Evolutionary conservation across 2,113 vertebrate genomes (phyloP), one percentile per base, ranked within the genome.

Genomic region (Chaenogobius annularis): DNA sequence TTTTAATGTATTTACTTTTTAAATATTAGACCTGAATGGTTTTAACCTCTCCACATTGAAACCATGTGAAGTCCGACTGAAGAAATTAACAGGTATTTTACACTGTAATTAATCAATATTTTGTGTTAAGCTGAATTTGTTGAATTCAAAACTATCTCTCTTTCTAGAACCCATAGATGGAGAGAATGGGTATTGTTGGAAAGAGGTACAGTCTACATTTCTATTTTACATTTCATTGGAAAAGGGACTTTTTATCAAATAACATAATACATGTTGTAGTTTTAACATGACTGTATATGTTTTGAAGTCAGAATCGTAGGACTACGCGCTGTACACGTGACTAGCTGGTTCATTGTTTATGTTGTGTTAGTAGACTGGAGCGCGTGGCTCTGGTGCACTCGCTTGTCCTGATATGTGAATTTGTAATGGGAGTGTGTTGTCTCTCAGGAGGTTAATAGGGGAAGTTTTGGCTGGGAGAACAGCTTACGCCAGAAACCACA

Each of bases 401-500:
- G 4, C 26, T 2, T 31, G 26, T 31, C 26, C 3, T 48, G 19
- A 11, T 31, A 62, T 70, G 71, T 82, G 70, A 47, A 44, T 85
- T 85, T 87, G 67, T 87, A 85, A 88, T 83, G 54, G 44, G 75
- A 74, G 54, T 91, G 64, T 90, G 71, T 85, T 82, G 65, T 89
- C 82, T 89, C 79, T 79, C 85, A 93, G 92, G 87, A 71, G 69
- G 44, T 75, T 79, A 43, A 37, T 89, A 90, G 92, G 84, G 91
- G 92, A 10, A 10, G 80, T 83, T 88, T 14, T 76, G 91, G 86
- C 81, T 89, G 89, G 89, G 89, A 90, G 66, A 89, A 72, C 85
- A 91, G 90, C 77, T 90, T 93, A 69, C 90, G 93, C 48, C 89
- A 92, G 89, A 92, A 85, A 80, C 92, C 92, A 58, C 85, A 78